Percentiles rank a stretch among this genome's conserved stretches.
phyloP scores from a whole-genome alignment of 2,113 vertebrate genomes.

The Psittacula cyanocephala region DNA sequence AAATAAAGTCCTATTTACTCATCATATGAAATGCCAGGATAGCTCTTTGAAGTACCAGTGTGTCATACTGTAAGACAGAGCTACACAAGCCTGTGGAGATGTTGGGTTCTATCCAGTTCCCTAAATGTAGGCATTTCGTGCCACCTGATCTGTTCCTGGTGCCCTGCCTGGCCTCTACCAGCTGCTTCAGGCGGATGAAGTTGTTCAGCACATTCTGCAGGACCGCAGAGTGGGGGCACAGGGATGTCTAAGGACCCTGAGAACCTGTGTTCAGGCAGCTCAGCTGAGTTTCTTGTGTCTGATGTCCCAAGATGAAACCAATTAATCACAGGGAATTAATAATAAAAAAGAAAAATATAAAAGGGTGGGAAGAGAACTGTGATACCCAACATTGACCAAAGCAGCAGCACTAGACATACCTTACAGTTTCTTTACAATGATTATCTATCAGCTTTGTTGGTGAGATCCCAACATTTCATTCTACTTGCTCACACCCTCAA shows the following conservation, averaged over 20 bases:
- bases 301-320: not conserved
- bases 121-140: not conserved
- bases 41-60: not conserved
- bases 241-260: not conserved
- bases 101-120: not conserved
- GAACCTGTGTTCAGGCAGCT: not conserved
- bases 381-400: not conserved
- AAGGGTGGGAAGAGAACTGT: not conserved
- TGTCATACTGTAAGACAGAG: not conserved
- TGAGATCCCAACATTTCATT: not conserved
- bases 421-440: not conserved
- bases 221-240: fast-evolving
- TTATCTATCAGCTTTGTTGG: not conserved
- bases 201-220: not conserved
- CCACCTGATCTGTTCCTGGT: not conserved
- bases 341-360: not conserved
- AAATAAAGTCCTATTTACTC: not conserved
- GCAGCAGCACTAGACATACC: not conserved
- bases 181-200: not conserved
- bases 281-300: not conserved
- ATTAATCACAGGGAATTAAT: not conserved
- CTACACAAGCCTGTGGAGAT: not conserved
- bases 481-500: not conserved
- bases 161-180: not conserved
- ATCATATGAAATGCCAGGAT: not conserved